Base-by-base conservation (phyloP, 2,113 vertebrate species). In the Galeopterus variegatus region DNA sequence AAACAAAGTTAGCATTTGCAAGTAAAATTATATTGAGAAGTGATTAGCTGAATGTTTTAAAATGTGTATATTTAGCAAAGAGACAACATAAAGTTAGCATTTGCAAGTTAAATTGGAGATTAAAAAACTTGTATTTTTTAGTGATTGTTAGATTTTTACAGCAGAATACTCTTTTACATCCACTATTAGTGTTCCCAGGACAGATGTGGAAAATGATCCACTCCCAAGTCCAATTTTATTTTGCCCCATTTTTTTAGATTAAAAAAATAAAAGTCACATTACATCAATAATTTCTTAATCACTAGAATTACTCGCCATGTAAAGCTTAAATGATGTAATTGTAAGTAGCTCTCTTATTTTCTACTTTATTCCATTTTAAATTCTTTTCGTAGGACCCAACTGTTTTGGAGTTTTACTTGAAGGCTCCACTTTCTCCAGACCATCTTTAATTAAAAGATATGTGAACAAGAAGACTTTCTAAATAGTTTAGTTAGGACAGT, bases 391-490 rank as follows among this genome's bases (percentile, higher is more conserved):
- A 65, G 33, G 45, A 85, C n/a, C 48, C 41, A 58, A 48, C 26
- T 90, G 8, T 50, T 87, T 69, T 21, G 24, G 36, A 81, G 23
- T 70, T 82, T 96, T 91, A 67, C 88, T 13, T 54, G 65, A 77
- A 82, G 93, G 19, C 24, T 69, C 26, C 26, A 36, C 83, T 96
- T 73, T 69, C 36, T 95, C 77, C 15, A 54, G 41, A 48, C 2
- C n/a, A 62, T 87, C 50, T 90, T 97, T 83, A 95, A 81, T 92
- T 73, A 89, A 96, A 85, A 64, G 31, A 62, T 5, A 69, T 15
- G 24, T 48, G 17, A 76, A 84, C 67, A 24, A 19, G 36, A 88
- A 92, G 64, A 31, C 15, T 83, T 83, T 81, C 60, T 58, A 45
- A 91, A 19, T 31, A 88, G 9, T 18, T 58, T 79, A 19, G 21